A percentile compares a stretch with the other conserved stretches of the same genome.
phyloP scores from a whole-genome alignment of 2,113 vertebrate species.

The Lophochroa leadbeateri region DNA sequence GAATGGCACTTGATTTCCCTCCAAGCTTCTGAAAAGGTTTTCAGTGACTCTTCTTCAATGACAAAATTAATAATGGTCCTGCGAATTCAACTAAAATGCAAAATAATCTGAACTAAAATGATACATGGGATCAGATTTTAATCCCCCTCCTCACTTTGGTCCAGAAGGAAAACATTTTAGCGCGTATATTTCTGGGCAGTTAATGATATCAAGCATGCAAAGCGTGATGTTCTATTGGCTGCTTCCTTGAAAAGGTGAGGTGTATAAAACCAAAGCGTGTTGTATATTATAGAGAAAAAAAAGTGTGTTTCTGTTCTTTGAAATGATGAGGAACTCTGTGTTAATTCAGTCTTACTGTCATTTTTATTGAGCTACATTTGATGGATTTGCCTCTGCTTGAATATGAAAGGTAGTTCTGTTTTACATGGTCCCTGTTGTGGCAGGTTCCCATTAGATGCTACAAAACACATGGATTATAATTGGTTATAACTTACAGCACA shows the following conservation, averaged over 20 bases:
- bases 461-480: constrained; percentile 1
- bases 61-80: background rate
- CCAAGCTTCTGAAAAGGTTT: background rate
- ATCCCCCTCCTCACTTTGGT: background rate
- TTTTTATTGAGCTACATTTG: constrained; percentile 24
- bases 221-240: background rate
- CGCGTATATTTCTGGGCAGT: background rate
- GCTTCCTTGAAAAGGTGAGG: constrained; percentile 1
- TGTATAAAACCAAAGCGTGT: constrained; percentile 36
- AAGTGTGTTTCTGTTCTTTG: constrained; percentile 19
- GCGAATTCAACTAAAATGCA: background rate
- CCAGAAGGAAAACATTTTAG: background rate
- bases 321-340: background rate
- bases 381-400: constrained; percentile 29
- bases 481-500: background rate
- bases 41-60: background rate
- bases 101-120: background rate
- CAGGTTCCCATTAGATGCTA: background rate
- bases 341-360: constrained; percentile 41
- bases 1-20: background rate
- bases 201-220: background rate
- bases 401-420: constrained; percentile 20
- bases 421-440: background rate
- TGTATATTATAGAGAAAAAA: background rate
- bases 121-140: background rate